Percentiles rank a stretch among this genome's conserved stretches.
Evolutionary conservation across 23 tunicate species (phyloP).

Genomic region (Corella eumyota): DNA sequence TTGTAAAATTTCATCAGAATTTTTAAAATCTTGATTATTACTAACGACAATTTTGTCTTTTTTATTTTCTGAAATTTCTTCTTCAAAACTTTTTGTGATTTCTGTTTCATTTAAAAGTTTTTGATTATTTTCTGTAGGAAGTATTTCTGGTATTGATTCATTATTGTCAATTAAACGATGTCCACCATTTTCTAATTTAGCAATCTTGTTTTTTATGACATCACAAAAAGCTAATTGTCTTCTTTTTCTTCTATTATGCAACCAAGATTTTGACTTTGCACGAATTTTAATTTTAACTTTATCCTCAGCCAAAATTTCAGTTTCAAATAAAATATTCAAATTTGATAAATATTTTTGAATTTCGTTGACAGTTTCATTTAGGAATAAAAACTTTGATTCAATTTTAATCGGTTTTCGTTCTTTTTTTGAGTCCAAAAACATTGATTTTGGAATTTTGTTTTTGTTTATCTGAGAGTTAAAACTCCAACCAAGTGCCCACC

Average conservation of each 20-base stretch:
- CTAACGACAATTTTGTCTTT: no score
- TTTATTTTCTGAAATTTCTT: no score
- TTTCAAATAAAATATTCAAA: background rate
- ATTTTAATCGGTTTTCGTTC: background rate
- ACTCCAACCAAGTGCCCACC: conserved; percentile 91
- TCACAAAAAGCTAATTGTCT: conserved; percentile 1
- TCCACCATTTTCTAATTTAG: no score
- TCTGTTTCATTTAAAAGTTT: no score
- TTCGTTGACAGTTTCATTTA: background rate
- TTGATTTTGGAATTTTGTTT: background rate
- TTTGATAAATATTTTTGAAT: background rate
- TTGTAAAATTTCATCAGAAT: no score
- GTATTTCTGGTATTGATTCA: no score
- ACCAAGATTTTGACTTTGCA: background rate
- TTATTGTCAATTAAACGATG: no score
- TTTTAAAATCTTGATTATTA: no score
- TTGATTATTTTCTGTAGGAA: no score
- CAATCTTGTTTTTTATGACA: no score
- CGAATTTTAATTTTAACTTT: background rate
- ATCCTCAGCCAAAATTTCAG: background rate
- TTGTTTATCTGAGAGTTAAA: background rate
- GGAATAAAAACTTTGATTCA: no score
- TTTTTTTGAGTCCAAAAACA: conserved; percentile 3
- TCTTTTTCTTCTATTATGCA: background rate
- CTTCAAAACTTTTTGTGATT: no score